Evolutionary conservation across 1,140 invertebrate genomes (phyloP).

Genomic region (Eubasilissa regina): DNA sequence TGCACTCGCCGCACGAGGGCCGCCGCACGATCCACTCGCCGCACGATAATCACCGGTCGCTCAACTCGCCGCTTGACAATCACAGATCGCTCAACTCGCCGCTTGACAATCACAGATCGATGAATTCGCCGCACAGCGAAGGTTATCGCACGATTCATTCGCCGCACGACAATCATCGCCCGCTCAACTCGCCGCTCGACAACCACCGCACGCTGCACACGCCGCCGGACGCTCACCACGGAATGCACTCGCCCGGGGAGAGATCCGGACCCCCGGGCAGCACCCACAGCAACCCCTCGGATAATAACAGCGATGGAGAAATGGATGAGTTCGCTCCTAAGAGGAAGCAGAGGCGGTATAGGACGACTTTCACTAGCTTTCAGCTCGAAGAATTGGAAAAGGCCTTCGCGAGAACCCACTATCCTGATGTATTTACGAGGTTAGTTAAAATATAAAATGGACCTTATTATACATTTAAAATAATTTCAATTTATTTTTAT

Average conservation of each 20-base stretch:
- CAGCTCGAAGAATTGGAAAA: constrained; percentile 98
- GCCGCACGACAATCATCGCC: constrained; percentile 23
- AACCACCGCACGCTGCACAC: constrained; percentile 46
- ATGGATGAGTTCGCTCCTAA: constrained; percentile 89
- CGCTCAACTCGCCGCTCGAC: constrained; percentile 32
- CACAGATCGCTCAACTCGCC: constrained; percentile 28
- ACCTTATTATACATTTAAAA: not conserved
- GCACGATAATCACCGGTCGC: constrained; percentile 5
- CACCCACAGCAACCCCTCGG: constrained; percentile 74
- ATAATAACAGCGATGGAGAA: constrained; percentile 83
- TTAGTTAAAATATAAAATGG: constrained; percentile 73
- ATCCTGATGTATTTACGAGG: constrained; percentile 98
- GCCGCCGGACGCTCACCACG: constrained; percentile 65
- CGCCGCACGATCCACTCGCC: constrained; percentile 60
- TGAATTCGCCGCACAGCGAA: constrained; percentile 62
- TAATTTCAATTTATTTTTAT: not conserved
- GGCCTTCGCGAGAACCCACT: constrained; percentile 96
- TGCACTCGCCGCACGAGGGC: constrained; percentile 60
- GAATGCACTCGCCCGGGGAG: constrained; percentile 63
- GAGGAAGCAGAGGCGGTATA: constrained; percentile 91
- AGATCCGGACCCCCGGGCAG: constrained; percentile 65
- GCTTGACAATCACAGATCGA: constrained; percentile 62
- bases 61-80: constrained; percentile 35
- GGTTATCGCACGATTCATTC: constrained; percentile 45
- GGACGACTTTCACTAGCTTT: constrained; percentile 96